A percentile compares a stretch with the other conserved stretches of the same genome.
phyloP scores from a whole-genome alignment of 2,797 vertebrate species.

The Acipenser oxyrinchus region DNA sequence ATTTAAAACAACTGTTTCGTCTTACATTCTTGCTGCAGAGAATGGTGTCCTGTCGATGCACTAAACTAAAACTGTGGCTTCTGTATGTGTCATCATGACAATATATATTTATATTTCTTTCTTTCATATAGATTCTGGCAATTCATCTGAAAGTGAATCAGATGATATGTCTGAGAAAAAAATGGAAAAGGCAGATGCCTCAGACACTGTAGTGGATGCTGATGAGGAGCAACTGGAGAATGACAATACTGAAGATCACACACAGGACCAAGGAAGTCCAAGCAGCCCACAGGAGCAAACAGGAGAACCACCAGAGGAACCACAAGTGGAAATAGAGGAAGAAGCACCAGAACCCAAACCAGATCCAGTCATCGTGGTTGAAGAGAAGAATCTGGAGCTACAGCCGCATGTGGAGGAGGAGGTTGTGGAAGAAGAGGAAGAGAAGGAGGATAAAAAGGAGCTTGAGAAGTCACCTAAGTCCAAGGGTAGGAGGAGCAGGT shows the following conservation, averaged over 20 bases:
- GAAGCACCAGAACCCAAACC: too few relatives aligned
- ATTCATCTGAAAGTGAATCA: conserved; percentile 80
- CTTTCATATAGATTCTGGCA: conserved; percentile 68
- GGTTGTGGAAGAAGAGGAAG: neutral
- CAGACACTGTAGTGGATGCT: conserved; percentile 50
- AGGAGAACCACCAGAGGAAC: conserved; percentile 30
- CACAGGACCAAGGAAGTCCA: conserved; percentile 48
- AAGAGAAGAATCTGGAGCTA: too few relatives aligned
- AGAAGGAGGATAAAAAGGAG: conserved; percentile 38
- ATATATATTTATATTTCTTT: neutral
- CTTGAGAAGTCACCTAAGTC: conserved; percentile 63
- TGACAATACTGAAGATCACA: conserved; percentile 33
- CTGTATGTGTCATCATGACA: neutral
- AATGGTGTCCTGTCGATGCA: too few relatives aligned
- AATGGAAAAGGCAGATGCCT: conserved; percentile 60
- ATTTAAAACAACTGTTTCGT: too few relatives aligned
- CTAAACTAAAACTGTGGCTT: neutral
- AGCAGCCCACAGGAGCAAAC: conserved; percentile 52
- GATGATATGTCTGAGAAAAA: conserved; percentile 79
- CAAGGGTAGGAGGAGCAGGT: conserved; percentile 68
- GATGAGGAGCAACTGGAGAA: conserved; percentile 56
- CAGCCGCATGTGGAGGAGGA: too few relatives aligned
- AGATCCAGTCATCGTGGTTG: too few relatives aligned
- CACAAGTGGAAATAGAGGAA: conserved; percentile 28
- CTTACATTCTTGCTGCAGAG: too few relatives aligned